Evolutionary conservation across 2,113 vertebrate species (phyloP), one percentile per base, ranked within the genome.

Genomic region (Cavia aperea): DNA sequence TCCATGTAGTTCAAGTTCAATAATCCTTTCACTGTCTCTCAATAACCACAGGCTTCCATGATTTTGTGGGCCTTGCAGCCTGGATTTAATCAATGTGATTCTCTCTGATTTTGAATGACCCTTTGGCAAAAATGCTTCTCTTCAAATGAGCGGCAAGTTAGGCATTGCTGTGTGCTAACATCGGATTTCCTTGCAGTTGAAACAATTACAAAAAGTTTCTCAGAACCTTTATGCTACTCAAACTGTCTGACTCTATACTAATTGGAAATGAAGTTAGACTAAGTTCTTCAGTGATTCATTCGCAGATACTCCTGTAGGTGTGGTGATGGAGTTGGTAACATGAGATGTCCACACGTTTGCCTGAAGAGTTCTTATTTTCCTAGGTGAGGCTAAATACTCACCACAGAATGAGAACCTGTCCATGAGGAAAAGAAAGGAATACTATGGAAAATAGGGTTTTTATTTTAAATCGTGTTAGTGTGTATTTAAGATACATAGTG

Each of bases 11-110:
- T 94, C 73, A 82, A 86, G 89, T 88, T 93, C 86, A 84, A 81
- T 60, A 90, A 92, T n/a, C 26, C 51, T 92, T 93, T 56, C 58
- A 31, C 62, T 24, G 39, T 62, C 46, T 56, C 78, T 43, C 73
- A 68, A 39, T 58, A 56, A 72, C 36, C 49, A 82, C 39, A 66
- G 24, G 58, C 73, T 70, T 58, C 84, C 23, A 29, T 62, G 58
- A 81, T 51, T 78, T 36, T 86, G 77, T 83, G 58, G 73, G 43
- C 68, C 51, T 46, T 81, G 70, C 0, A 11, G 68, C 81, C 81
- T 60, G 33, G 83, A 81, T 78, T 90, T 90, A 90, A 90, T 90
- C 83, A 86, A 58, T 94, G 91, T 78, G 62, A 93, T 73, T 92
- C 29, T 60, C 65, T 86, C 43, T 65, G 43, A 62, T 88, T 31